A percentile compares a stretch with the other conserved stretches of the same genome.
Evolutionary conservation across 1,140 invertebrate species (phyloP).

Genomic region (Aphis gossypii): DNA sequence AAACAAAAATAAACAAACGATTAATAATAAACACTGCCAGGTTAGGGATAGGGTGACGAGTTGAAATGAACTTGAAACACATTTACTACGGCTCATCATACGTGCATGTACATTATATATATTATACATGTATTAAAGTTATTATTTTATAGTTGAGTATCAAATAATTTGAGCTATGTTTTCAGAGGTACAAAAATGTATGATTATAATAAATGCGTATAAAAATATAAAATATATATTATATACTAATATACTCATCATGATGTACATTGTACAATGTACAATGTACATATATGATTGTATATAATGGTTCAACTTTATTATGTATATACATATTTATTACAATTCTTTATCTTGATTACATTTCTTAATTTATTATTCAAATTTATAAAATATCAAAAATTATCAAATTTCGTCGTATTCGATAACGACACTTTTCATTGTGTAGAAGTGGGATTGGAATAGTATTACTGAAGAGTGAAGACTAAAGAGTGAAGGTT

Average conservation of each 20-base stretch:
- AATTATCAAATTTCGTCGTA: background rate
- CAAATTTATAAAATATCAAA: background rate
- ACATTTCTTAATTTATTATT: background rate
- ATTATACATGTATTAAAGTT: background rate
- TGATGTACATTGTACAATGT: too few species aligned
- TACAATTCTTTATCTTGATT: background rate
- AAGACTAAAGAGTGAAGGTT: background rate
- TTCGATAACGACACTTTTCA: background rate
- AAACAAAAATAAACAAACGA: slow-evolving; percentile 40
- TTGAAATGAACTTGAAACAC: slow-evolving; percentile 18
- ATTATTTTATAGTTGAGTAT: background rate
- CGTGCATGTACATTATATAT: background rate
- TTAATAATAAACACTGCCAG: background rate
- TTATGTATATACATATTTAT: background rate
- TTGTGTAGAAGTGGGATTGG: background rate
- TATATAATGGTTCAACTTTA: background rate
- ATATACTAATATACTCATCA: background rate
- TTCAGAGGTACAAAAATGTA: background rate
- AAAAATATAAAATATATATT: background rate
- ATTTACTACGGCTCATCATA: background rate
- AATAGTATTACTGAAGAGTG: background rate
- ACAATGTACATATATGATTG: background rate
- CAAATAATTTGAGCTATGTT: background rate
- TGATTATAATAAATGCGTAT: background rate
- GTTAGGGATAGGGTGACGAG: background rate